phyloP scores from a whole-genome alignment of 2,113 vertebrate species.

The Gnathochromis pfefferi region DNA sequence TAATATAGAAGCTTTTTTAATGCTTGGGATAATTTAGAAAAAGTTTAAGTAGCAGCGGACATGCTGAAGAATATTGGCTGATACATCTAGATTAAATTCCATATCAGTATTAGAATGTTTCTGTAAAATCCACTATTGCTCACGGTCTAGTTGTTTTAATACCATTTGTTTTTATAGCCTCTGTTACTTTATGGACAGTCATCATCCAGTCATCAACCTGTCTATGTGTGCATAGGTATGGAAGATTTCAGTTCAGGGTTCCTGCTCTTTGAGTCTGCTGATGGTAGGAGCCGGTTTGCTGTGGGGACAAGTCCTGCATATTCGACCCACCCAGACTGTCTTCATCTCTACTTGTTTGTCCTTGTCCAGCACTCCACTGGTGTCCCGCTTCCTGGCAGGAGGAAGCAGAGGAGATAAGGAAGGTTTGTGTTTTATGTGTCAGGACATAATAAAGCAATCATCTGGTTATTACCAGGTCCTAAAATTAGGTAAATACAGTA shows the following conservation, averaged over 20 bases:
- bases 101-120: neutral
- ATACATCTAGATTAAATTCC: neutral
- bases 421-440: constrained; percentile 62
- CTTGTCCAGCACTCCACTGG: constrained; percentile 91
- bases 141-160: neutral
- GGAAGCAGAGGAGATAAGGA: constrained; percentile 85
- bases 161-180: neutral
- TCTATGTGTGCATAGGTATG: constrained; percentile 78
- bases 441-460: neutral
- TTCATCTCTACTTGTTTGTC: constrained; percentile 94
- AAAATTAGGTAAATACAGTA: neutral
- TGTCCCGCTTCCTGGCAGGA: constrained; percentile 89
- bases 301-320: constrained; percentile 86
- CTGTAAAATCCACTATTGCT: neutral
- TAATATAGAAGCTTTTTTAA: neutral
- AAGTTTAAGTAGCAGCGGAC: neutral
- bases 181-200: neutral
- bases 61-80: neutral
- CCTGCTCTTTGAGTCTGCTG: constrained; percentile 84
- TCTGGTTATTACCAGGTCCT: neutral
- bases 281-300: constrained; percentile 88
- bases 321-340: constrained; percentile 86
- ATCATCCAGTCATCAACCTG: neutral
- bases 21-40: neutral
- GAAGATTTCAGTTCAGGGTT: constrained; percentile 91